Evolutionary conservation across 2,888 invertebrate genomes (phyloP).

Genomic region (Cryptocheilus praepositus): DNA sequence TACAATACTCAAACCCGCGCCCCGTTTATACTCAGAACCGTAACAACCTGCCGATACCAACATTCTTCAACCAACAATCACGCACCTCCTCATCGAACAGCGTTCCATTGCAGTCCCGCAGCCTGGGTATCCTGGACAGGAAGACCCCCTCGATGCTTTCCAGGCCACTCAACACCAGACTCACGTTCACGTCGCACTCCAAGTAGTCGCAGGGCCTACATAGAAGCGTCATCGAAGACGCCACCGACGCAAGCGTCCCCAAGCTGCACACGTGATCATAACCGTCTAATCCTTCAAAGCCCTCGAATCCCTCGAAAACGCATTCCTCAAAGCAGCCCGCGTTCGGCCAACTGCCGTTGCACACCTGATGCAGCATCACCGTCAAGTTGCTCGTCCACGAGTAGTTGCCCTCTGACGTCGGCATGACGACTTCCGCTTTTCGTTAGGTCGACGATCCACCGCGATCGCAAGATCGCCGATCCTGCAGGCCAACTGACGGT

Average conservation of each 20-base stretch:
- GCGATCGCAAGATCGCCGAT: too few relatives aligned
- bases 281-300: constrained; percentile 22
- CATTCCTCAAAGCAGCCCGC: constrained; percentile 54
- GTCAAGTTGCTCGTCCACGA: constrained; percentile 58
- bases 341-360: constrained; percentile 54
- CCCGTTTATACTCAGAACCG: too few relatives aligned
- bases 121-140: constrained; percentile 55
- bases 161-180: constrained; percentile 59
- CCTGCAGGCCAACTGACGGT: too few relatives aligned
- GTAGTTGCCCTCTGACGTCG: constrained; percentile 45
- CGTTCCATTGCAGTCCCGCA: constrained; percentile 57
- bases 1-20: too few relatives aligned
- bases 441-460: not conserved
- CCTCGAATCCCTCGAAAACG: constrained; percentile 16
- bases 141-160: constrained; percentile 63
- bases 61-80: too few relatives aligned
- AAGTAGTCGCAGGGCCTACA: constrained; percentile 62
- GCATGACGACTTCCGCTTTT: constrained; percentile 33
- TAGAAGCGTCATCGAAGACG: constrained; percentile 45
- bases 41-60: too few relatives aligned
- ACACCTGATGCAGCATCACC: constrained; percentile 58
- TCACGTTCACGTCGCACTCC: constrained; percentile 59
- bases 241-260: constrained; percentile 13
- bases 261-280: constrained; percentile 61
- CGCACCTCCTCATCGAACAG: constrained; percentile 42